A percentile compares a stretch with the other conserved stretches of the same genome.
Evolutionary conservation across 2,797 vertebrate species (phyloP).

Genomic region (Sebastes paucispinis): DNA sequence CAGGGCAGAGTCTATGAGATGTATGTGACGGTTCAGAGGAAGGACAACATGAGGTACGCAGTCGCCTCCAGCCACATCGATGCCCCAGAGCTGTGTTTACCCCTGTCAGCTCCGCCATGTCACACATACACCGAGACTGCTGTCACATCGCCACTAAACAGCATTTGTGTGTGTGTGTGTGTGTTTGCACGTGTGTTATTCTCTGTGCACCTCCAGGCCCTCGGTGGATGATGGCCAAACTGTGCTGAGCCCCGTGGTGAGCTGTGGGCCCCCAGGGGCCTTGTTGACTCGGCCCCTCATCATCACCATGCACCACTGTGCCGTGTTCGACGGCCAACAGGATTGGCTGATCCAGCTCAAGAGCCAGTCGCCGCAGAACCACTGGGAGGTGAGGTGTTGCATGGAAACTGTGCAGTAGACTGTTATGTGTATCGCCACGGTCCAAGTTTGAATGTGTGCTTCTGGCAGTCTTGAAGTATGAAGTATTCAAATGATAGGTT

Average conservation of each 20-base stretch:
- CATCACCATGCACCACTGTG: constrained; percentile 96
- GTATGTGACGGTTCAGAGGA: constrained; percentile 98
- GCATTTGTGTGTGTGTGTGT: constrained; percentile 11
- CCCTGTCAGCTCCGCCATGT: constrained; percentile 44
- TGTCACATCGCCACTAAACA: constrained; percentile 51
- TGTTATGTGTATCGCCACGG: neutral
- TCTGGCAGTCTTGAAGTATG: neutral
- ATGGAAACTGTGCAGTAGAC: neutral
- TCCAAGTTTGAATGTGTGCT: constrained; percentile 11
- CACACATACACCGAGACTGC: constrained; percentile 15
- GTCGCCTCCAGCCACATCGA: constrained; percentile 20
- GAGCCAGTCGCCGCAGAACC: constrained; percentile 89
- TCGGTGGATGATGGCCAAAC: constrained; percentile 92
- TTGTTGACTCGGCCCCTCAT: constrained; percentile 92
- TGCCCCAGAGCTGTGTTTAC: constrained; percentile 43
- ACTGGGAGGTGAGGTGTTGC: constrained; percentile 92
- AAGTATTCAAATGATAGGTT: neutral
- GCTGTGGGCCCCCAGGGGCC: constrained; percentile 92
- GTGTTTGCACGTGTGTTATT: constrained; percentile 14
- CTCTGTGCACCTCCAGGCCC: constrained; percentile 80
- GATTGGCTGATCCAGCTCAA: constrained; percentile 98
- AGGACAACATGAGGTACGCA: constrained; percentile 95
- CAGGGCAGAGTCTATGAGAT: constrained; percentile 98
- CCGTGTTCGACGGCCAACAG: constrained; percentile 88
- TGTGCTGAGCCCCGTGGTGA: constrained; percentile 94